These are phyloP conservation scores for Drosophila seguyi DNA, from an alignment of 1,140 invertebrate species.

Conservation along the genomic window DNA sequence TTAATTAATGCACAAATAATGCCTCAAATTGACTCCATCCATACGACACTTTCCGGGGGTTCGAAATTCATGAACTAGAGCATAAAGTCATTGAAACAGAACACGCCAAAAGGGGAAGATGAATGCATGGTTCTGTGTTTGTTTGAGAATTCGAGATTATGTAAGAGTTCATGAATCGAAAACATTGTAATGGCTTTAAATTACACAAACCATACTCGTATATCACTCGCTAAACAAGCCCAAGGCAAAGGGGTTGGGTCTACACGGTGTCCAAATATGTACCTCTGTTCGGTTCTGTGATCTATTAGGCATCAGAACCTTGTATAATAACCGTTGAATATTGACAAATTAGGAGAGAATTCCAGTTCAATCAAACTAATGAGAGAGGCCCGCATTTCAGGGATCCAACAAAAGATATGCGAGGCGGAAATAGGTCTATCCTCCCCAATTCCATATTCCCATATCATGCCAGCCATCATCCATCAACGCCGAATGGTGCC, in stretches of 20 bases:
- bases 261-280: constrained; percentile 3
- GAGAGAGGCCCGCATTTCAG: constrained; percentile 31
- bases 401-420: constrained; percentile 13
- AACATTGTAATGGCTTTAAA: constrained; percentile 30
- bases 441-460: constrained; percentile 5
- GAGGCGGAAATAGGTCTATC: constrained; percentile 31
- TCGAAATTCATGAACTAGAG: constrained; percentile 34
- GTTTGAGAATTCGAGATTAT: constrained; percentile 36
- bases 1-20: constrained; percentile 54
- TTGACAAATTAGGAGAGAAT: constrained; percentile 39
- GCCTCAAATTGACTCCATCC: constrained; percentile 34
- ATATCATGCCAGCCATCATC: constrained; percentile 39
- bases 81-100: constrained; percentile 51
- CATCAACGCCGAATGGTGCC: constrained; percentile 46
- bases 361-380: constrained; percentile 43
- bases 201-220: constrained; percentile 32
- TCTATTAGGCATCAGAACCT: constrained; percentile 2
- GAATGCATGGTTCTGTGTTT: constrained; percentile 2
- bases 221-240: constrained; percentile 38
- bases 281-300: not conserved
- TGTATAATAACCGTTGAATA: constrained; percentile 15
- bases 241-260: constrained; percentile 24
- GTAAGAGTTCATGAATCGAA: constrained; percentile 34
- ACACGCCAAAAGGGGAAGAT: constrained; percentile 24
- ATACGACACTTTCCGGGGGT: constrained; percentile 32